Evolutionary conservation across 2,113 vertebrate species (phyloP).

Genomic region (Gila orcuttii): DNA sequence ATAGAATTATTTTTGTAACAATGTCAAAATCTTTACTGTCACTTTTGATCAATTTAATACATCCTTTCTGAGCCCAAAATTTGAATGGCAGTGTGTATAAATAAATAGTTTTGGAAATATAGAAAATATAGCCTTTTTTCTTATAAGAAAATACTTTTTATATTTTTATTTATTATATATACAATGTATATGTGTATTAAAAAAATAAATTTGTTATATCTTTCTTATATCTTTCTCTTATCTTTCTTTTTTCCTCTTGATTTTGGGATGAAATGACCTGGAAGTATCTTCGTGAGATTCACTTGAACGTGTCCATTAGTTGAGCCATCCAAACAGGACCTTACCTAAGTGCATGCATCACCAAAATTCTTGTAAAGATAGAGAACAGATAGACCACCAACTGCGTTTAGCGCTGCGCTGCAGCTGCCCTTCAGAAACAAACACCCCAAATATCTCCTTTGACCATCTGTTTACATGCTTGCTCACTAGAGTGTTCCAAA

Average conservation of each 20-base stretch:
- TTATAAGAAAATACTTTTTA: neutral
- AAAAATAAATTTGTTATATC: too few species aligned
- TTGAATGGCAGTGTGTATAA: neutral
- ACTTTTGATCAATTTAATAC: neutral
- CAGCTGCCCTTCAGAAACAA: conserved; percentile 61
- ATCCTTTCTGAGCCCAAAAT: neutral
- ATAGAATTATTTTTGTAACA: neutral
- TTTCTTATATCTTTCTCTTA: neutral
- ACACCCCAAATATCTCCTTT: conserved; percentile 52
- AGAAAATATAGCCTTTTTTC: neutral
- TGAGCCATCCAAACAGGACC: conserved; percentile 22
- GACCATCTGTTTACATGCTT: conserved; percentile 59
- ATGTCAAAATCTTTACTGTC: neutral
- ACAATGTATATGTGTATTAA: too few species aligned
- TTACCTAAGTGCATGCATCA: conserved; percentile 48
- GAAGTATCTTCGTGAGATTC: conserved; percentile 11
- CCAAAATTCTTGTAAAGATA: conserved; percentile 54
- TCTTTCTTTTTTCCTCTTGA: neutral
- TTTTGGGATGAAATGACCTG: neutral
- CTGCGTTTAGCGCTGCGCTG: conserved; percentile 49
- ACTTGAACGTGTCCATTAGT: conserved; percentile 13
- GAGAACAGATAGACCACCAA: conserved; percentile 61
- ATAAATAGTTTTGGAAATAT: too few species aligned
- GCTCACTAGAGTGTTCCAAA: conserved; percentile 53
- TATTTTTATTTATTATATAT: too few species aligned